Conservation (phyloP, 2,888 invertebrate species). For the Lasioglossum calceatum region DNA sequence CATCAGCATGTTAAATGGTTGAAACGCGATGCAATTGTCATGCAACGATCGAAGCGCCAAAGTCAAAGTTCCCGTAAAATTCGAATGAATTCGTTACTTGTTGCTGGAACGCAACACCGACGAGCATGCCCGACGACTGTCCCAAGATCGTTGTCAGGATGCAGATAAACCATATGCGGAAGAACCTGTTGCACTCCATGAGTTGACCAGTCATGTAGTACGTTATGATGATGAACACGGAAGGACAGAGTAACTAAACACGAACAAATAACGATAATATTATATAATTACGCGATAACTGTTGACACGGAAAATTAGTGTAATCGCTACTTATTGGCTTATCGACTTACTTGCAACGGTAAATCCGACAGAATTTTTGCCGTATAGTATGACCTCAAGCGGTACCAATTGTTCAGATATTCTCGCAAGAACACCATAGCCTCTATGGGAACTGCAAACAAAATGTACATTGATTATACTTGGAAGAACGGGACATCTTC, state of each 20-base stretch:
- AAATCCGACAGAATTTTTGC: conserved; percentile 91
- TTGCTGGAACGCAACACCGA: conserved; percentile 90
- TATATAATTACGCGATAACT: not conserved
- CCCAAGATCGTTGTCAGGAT: conserved; percentile 90
- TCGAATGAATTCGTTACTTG: conserved; percentile 85
- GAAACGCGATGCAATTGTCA: not conserved
- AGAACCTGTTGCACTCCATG: conserved; percentile 86
- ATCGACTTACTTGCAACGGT: conserved; percentile 88
- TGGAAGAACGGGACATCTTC: not conserved
- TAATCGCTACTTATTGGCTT: not conserved
- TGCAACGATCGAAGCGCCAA: not conserved
- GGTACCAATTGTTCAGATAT: conserved; percentile 92
- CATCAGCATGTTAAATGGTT: no score
- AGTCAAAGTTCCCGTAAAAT: not conserved
- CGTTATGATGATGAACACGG: conserved; percentile 89
- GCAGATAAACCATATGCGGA: conserved; percentile 88
- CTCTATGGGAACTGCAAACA: conserved; percentile 88
- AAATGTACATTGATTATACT: not conserved
- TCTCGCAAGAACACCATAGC: conserved; percentile 90
- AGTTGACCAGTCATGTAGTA: conserved; percentile 94
- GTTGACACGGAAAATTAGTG: not conserved
- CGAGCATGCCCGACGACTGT: conserved; percentile 91
- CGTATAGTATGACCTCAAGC: conserved; percentile 89
- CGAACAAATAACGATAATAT: conserved; percentile 4
- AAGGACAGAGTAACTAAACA: conserved; percentile 89